Percentiles rank a stretch among this genome's conserved stretches.
These are phyloP conservation scores for Jacana jacana DNA, from an alignment of 2,113 vertebrate genomes.

Conservation along the genomic window DNA sequence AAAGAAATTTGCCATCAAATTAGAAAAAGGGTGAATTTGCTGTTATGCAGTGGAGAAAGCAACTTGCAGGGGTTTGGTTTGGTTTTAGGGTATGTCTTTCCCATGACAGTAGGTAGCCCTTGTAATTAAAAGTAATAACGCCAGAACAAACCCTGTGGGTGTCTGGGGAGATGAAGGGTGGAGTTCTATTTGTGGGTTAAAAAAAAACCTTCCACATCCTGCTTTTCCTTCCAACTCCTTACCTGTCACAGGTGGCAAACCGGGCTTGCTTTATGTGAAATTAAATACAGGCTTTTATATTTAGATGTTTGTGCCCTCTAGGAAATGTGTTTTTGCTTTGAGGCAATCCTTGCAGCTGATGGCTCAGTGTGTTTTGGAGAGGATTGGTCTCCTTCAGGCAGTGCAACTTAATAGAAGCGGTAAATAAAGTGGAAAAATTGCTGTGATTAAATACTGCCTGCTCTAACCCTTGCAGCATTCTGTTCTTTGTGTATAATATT, in stretches of 20 bases:
- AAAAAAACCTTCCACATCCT: background rate
- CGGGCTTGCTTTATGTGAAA: background rate
- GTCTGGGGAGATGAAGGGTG: background rate
- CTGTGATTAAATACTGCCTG: background rate
- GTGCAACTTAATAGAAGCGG: background rate
- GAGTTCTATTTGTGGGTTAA: constrained; percentile 1
- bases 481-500: background rate
- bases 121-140: constrained; percentile 18
- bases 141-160: background rate
- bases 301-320: background rate
- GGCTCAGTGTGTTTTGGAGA: background rate
- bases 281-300: background rate
- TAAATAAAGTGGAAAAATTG: constrained; percentile 19
- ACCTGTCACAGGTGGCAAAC: constrained; percentile 6
- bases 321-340: background rate
- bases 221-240: background rate
- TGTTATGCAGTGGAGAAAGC: rapidly evolving
- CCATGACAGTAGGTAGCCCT: background rate
- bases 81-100: background rate
- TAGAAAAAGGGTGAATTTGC: background rate
- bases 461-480: background rate
- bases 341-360: background rate
- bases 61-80: background rate
- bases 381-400: background rate
- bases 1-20: background rate